Evolutionary conservation across 2,113 vertebrate species (phyloP), one percentile per base, ranked within the genome.

Genomic region (Apistogramma diplotaenia): DNA sequence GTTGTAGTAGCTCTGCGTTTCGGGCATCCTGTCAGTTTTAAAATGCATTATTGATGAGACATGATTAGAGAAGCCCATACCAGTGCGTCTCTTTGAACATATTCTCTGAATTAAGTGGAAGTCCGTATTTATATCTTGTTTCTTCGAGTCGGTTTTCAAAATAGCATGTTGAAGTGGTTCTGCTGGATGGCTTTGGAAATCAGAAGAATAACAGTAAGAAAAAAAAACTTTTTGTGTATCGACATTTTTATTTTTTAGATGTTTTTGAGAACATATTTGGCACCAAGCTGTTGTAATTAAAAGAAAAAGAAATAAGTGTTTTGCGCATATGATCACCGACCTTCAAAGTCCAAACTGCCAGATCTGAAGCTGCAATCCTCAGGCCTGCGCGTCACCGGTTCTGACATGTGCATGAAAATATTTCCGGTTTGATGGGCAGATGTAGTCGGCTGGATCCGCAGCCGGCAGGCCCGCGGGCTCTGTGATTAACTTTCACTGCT

Each of bases 31-130:
- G 94, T 94, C 95, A 94, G 94, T 92, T 92, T 78, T 74, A 56
- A 80, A 83, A 90, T 94, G 78, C 90, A 95, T 96, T 94, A 95
- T 95, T 93, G 90, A 95, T 95, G 91, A 92, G 89, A 92, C 92
- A 89, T 93, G 94, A 95, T 94, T 94, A 92, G 91, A 92, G 91
- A 53, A 88, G 88, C 87, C 74, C 92, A 76, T 87, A 92, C 81
- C 89, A 61, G 61, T 74, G 89, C 87, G 84, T 91, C 90, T 91
- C 94, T 94, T 94, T 95, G 90, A 95, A 94, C 91, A 94, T 62
- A 93, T 89, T 82, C 84, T 93, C 90, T 87, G 90, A 93, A 92
- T 93, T 91, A 90, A 92, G 84, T 88, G 88, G 85, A 92, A 92
- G 85, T 88, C 92, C 79, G 62, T 86, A 89, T 92, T 90, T 91